phyloP scores from a whole-genome alignment of 2,113 vertebrate species.

The Microtus oregoni region DNA sequence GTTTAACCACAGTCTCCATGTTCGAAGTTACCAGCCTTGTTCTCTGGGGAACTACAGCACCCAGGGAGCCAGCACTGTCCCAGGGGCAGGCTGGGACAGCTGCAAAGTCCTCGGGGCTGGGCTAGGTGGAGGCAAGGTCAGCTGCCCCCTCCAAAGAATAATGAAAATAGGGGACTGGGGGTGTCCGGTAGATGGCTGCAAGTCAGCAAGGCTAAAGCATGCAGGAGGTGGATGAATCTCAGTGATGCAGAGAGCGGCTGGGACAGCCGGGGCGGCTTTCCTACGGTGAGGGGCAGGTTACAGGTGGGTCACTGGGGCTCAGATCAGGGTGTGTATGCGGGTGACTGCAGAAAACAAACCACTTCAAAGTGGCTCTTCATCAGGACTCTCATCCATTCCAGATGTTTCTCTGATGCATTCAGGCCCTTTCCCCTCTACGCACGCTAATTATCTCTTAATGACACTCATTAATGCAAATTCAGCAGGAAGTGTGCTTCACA shows the following conservation, averaged over 20 bases:
- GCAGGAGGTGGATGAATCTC: background rate
- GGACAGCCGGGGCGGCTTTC: background rate
- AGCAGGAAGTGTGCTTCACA: conserved; percentile 88
- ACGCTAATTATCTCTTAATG: conserved; percentile 95
- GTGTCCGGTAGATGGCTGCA: background rate
- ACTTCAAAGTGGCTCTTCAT: conserved; percentile 82
- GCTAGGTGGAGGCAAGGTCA: fast-evolving
- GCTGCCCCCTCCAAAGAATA: too few species aligned
- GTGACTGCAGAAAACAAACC: conserved; percentile 80
- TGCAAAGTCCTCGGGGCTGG: too few species aligned
- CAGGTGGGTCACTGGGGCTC: background rate
- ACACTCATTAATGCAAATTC: conserved; percentile 95
- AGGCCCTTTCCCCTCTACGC: conserved; percentile 74
- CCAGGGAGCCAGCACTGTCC: background rate
- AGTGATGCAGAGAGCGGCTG: background rate
- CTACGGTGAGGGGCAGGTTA: background rate
- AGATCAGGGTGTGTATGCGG: fast-evolving
- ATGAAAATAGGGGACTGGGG: background rate
- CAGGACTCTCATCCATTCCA: conserved; percentile 83
- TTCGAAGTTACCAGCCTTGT: background rate
- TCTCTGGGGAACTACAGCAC: background rate
- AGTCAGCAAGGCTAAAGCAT: background rate
- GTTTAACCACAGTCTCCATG: background rate
- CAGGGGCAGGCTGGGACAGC: background rate
- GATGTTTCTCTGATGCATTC: conserved; percentile 84